These are phyloP conservation scores for Acanthosepion pharaonis DNA, from an alignment of 2,888 invertebrate species.

Conservation along the genomic window DNA sequence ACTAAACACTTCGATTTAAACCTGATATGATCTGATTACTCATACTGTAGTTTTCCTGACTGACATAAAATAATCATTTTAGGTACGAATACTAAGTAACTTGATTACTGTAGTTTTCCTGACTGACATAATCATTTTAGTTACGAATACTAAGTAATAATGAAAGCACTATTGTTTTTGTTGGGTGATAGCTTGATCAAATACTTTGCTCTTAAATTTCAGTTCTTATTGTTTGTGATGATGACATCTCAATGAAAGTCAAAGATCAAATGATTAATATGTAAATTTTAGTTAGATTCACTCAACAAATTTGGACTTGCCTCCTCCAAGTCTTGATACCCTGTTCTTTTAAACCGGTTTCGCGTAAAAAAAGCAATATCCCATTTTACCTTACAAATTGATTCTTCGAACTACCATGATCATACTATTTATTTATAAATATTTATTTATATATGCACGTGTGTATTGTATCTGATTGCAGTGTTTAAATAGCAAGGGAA, in stretches of 20 bases:
- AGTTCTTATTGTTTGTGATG: too few relatives aligned
- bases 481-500: not conserved
- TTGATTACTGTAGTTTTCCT: too few relatives aligned
- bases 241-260: not conserved
- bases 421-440: not conserved
- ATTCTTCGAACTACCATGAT: not conserved
- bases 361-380: not conserved
- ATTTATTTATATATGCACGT: constrained; percentile 33
- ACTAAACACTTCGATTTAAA: too few relatives aligned
- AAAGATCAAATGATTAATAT: not conserved
- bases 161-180: too few relatives aligned
- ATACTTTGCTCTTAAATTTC: too few relatives aligned
- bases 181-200: too few relatives aligned
- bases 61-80: too few relatives aligned
- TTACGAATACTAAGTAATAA: too few relatives aligned
- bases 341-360: not conserved
- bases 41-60: too few relatives aligned
- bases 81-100: too few relatives aligned
- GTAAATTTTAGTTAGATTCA: not conserved
- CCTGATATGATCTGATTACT: too few relatives aligned
- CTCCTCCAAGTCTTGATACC: not conserved
- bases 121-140: too few relatives aligned
- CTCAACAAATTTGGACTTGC: not conserved
- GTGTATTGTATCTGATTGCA: not conserved
- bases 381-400: not conserved